Base-by-base conservation (phyloP, 2,888 invertebrate species). In the Ypsolopha sequella region DNA sequence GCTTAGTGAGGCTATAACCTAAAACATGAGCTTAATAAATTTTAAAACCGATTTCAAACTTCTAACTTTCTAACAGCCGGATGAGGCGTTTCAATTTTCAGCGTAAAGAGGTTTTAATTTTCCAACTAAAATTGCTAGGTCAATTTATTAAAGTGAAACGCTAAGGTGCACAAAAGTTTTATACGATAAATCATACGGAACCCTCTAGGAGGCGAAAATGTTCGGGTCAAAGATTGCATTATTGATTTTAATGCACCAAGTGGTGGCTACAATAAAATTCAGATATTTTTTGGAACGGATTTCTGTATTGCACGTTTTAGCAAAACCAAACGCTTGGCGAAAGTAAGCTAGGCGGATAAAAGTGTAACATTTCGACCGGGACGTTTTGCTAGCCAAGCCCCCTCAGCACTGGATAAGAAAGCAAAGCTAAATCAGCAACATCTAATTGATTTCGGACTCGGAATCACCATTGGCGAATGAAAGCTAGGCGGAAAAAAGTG, bases 201-300 rank as follows among this genome's bases (percentile, higher is more conserved):
- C 24, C 52, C 56, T 55, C 53, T 48, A 55, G 52, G 45, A 50
- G 48, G n/a, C n/a, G n/a, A n/a, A 54, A 58, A 52, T 54, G 58
- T 57, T 57, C 52, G 51, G 56, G 55, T 55, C 56, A 58, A 55
- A 55, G 57, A 57, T 60, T 57, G 59, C 55, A 55, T 54, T 57
- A 53, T 56, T 52, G 56, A 59, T 59, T 60, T 50, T 41, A 33
- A 2, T 46, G 34, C 34, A 46, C 33, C 11, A 33, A 46, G 43
- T 43, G 24, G 24, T 24, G 2, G 24, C 24, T 4, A 39, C n/a
- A 3, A n/a, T 6, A 3, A 39, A 39, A 39, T n/a, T n/a, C 39
- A 3, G 39, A 39, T n/a, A 39, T 39, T 39, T 39, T 39, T 3
- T 39, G n/a, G n/a, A n/a, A n/a, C n/a, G n/a, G n/a, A n/a, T n/a